These are phyloP conservation scores for Dysidea cf. avara DNA, from an alignment of 37 sponge, comb jelly and placozoan species.

Conservation along the genomic window DNA sequence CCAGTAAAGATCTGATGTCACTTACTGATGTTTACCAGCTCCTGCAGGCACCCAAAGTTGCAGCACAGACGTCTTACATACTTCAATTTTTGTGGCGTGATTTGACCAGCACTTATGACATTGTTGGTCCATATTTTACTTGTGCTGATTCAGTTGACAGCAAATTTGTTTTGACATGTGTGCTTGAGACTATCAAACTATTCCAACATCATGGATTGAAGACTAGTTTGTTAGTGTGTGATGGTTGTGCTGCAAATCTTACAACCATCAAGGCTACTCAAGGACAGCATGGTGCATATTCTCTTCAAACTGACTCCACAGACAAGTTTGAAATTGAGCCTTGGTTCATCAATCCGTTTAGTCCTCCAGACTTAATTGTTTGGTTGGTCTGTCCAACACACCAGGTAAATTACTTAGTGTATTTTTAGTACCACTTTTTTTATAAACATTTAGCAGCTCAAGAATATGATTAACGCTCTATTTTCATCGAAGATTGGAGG, in stretches of 20 bases:
- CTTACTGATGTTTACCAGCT: not conserved
- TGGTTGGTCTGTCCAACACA: conserved; percentile 1
- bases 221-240: not conserved
- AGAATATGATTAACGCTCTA: conserved; percentile 3
- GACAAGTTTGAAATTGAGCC: conserved; percentile 4
- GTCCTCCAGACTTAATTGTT: not conserved
- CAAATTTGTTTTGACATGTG: conserved; percentile 22
- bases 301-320: not conserved
- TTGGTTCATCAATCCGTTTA: not conserved
- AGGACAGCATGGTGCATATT: too few relatives aligned
- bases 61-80: conserved; percentile 3
- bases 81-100: too few relatives aligned
- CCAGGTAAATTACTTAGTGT: not conserved
- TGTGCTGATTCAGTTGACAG: not conserved
- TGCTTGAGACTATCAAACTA: not conserved
- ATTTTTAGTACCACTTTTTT: not conserved
- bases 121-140: conserved; percentile 47
- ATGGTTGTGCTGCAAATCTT: conserved; percentile 12
- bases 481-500: not conserved
- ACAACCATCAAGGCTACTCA: not conserved
- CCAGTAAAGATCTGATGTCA: not conserved
- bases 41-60: not conserved
- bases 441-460: not conserved
- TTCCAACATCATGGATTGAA: conserved; percentile 15
- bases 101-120: conserved; percentile 10